Base-by-base conservation (phyloP, 64 coral and sea anemone species). In the Dendrophyllia cribrosa region DNA sequence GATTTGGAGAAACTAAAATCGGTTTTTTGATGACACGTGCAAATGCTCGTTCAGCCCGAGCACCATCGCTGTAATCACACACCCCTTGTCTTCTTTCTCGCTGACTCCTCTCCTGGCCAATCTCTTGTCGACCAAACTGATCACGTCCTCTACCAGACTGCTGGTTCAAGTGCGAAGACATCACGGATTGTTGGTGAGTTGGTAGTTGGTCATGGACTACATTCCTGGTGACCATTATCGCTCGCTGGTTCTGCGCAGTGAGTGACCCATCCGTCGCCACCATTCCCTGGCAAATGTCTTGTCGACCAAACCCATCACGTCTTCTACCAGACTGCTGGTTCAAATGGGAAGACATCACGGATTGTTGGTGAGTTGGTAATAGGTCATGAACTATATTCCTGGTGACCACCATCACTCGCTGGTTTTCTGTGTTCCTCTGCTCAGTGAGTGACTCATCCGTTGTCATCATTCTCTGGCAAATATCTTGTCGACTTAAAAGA, bases 91-190 rank as follows among this genome's bases (percentile, higher is more conserved):
- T 24, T 50, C 45, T 75, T 75, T 5, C 14, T 75, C 45, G 43
- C 16, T 20, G 2, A 75, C 15, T 10, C 13, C 34, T 17, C 48
- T 75, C 44, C 6, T 16, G 8, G 14, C 13, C 15, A 50, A 50
- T 14, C 3, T 75, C 72, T 75, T 75, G 72, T 19, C 45, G 43
- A 75, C 45, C 34, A 75, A 75, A 75, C 45, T 43, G 72, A 75
- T 43, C 11, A 43, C 45, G 0, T 49, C 45, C 34, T 9, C 3
- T 50, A 2, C 7, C 9, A 17, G 72, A 48, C 45, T 19, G 44
- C 43, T 74, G 25, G 70, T 46, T 45, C 34, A 12, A 15, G 2
- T 15, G 70, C 3, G 13, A 74, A 46, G 70, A 3, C 13, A 74
- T 47, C 11, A 19, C 12, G 11, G 11, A 16, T 4, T 63, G 60